Conservation (phyloP, 2,113 vertebrate genomes). For the Carettochelys insculpta region DNA sequence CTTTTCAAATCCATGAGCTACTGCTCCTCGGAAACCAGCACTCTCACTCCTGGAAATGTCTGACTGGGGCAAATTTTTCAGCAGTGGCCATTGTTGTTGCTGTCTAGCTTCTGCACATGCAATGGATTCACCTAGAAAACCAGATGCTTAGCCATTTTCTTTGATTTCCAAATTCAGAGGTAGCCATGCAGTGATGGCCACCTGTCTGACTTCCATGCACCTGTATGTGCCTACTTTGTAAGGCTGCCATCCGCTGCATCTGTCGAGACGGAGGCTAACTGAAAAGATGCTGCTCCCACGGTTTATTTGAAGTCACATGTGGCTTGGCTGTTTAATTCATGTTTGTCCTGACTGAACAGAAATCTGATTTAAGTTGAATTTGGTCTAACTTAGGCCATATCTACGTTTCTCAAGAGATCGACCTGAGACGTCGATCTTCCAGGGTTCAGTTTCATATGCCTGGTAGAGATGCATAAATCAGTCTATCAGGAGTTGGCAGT, state of each 20-base stretch:
- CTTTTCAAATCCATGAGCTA: no score
- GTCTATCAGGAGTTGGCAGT: no score
- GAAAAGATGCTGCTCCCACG: background rate
- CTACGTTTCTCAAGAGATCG: no score
- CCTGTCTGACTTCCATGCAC: background rate
- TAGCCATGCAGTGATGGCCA: background rate
- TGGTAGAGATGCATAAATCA: no score
- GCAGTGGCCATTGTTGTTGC: background rate
- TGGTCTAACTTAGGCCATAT: background rate
- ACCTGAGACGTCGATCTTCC: no score
- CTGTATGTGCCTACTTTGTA: background rate
- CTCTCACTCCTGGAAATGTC: background rate
- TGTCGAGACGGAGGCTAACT: background rate
- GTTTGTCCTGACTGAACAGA: background rate
- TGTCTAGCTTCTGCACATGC: background rate
- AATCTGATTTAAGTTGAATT: background rate
- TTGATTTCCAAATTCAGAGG: background rate
- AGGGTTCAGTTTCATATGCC: no score
- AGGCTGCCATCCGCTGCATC: background rate
- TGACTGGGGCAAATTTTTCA: no score
- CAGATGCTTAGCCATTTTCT: background rate
- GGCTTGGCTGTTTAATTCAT: background rate
- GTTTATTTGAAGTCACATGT: background rate
- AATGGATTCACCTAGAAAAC: background rate
- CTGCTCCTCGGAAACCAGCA: background rate